A percentile compares a stretch with the other conserved stretches of the same genome.
Evolutionary conservation across 2,113 vertebrate species (phyloP).

Genomic region (Barbus barbus): DNA sequence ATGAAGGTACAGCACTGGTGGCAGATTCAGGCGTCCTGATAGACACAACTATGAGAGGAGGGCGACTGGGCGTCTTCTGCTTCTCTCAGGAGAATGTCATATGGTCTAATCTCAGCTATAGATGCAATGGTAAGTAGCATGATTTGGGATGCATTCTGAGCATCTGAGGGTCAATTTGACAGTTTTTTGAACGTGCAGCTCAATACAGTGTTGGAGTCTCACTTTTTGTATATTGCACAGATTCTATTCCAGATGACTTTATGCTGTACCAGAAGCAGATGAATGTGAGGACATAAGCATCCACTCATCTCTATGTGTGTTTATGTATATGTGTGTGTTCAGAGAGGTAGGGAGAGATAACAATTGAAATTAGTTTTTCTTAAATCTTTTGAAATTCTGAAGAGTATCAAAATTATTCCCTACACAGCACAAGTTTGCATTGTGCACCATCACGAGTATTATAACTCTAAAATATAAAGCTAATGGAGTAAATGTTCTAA

Average conservation of each 20-base stretch:
- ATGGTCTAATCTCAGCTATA: constrained; percentile 89
- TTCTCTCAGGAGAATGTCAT: constrained; percentile 93
- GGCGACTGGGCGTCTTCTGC: constrained; percentile 88
- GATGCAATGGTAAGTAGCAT: constrained; percentile 82
- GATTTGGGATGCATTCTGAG: neutral
- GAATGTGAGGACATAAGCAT: constrained; percentile 35
- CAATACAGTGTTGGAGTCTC: neutral
- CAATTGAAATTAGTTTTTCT: neutral
- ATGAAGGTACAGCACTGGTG: constrained; percentile 83
- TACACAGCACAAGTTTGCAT: neutral
- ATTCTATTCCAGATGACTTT: constrained; percentile 59
- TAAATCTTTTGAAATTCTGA: constrained; percentile 1
- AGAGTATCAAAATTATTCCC: neutral
- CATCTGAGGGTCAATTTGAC: neutral
- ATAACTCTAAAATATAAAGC: neutral
- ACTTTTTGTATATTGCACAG: constrained; percentile 41
- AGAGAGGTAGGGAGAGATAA: constrained; percentile 7
- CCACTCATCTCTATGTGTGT: neutral
- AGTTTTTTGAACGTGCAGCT: neutral
- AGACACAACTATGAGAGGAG: constrained; percentile 87
- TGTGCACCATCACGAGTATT: neutral
- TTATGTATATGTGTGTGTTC: constrained; percentile 15
- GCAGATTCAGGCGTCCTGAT: constrained; percentile 88
- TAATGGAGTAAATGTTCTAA: neutral
- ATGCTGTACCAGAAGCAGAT: constrained; percentile 48